These are phyloP conservation scores for Perdita meconis DNA, from an alignment of 2,888 invertebrate genomes.

Conservation along the genomic window DNA sequence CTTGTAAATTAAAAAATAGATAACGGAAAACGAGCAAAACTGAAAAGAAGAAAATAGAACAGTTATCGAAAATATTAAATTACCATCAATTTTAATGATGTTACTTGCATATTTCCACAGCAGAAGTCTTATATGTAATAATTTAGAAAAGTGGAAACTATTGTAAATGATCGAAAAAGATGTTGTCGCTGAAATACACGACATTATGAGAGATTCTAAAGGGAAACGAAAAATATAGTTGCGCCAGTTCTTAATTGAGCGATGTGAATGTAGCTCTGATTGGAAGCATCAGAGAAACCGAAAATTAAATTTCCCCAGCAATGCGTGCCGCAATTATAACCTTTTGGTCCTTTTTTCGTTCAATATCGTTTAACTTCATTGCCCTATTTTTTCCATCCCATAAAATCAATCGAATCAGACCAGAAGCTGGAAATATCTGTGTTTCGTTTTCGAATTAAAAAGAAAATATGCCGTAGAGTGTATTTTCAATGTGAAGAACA, in stretches of 20 bases:
- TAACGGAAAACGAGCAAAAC: too few relatives aligned
- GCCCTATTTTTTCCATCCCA: background rate
- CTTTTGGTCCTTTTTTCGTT: background rate
- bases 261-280: conserved; percentile 6
- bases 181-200: background rate
- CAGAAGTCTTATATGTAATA: too few relatives aligned
- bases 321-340: conserved; percentile 1
- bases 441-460: too few relatives aligned
- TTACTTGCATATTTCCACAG: too few relatives aligned
- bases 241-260: background rate
- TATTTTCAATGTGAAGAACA: background rate
- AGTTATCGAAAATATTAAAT: too few relatives aligned
- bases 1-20: too few relatives aligned
- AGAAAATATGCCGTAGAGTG: background rate
- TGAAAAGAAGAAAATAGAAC: too few relatives aligned
- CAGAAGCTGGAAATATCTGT: background rate
- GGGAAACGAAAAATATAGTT: background rate
- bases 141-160: background rate
- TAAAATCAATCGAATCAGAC: background rate
- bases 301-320: conserved; percentile 11
- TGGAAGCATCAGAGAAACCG: background rate
- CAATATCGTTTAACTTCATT: background rate
- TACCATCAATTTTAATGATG: too few relatives aligned
- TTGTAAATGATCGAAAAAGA: background rate
- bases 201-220: background rate